phyloP scores from a whole-genome alignment of 2,797 vertebrate genomes.

The Eidolon dupreanum region DNA sequence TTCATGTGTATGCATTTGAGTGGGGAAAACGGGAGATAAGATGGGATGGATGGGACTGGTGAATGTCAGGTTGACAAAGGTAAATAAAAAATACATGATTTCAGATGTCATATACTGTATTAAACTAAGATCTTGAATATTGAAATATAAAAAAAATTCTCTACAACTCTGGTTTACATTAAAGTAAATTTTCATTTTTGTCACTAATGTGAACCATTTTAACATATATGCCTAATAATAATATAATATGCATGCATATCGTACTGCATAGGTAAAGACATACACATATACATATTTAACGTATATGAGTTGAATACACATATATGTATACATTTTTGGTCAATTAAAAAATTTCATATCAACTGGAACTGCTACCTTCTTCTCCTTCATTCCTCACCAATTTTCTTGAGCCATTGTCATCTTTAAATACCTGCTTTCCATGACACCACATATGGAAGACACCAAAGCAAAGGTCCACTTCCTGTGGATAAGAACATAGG shows the following conservation, averaged over 20 bases:
- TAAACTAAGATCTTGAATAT: background rate
- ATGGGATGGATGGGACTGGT: too few species aligned
- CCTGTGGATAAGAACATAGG: background rate
- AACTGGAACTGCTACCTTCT: background rate
- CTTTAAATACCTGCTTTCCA: background rate
- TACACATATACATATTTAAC: background rate
- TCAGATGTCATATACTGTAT: background rate
- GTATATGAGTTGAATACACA: background rate
- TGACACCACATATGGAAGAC: background rate
- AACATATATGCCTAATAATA: background rate
- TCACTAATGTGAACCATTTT: background rate
- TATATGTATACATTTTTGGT: background rate
- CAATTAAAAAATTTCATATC: background rate
- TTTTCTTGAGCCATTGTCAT: background rate
- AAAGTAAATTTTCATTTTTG: conserved; percentile 8
- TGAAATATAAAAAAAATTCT: background rate
- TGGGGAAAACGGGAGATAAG: background rate
- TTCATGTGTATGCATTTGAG: background rate
- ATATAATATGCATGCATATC: background rate
- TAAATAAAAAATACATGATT: background rate
- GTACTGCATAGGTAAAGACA: background rate
- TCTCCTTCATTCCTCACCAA: background rate
- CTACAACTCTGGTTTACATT: background rate
- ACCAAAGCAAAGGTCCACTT: background rate
- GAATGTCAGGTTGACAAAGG: background rate